Evolutionary conservation across 2,113 vertebrate species (phyloP).

Genomic region (Morone chrysops): DNA sequence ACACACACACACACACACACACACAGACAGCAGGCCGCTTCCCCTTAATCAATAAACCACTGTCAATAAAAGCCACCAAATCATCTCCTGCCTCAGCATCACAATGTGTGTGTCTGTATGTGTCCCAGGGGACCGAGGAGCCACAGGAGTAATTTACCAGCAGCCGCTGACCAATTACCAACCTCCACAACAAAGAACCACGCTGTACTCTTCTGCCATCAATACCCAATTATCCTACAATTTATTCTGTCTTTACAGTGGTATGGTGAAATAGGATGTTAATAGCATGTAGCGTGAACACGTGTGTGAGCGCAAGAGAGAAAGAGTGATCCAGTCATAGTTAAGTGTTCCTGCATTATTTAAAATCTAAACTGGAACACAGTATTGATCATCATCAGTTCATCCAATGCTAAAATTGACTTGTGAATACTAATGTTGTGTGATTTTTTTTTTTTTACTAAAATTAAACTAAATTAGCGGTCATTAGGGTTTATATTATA

Average conservation of each 20-base stretch:
- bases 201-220: conserved; percentile 7
- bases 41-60: conserved; percentile 54
- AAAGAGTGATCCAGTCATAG: conserved; percentile 1
- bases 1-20: neutral
- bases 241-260: conserved; percentile 31
- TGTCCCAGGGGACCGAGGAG: conserved; percentile 31
- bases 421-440: neutral
- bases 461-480: neutral
- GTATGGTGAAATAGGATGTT: conserved; percentile 17
- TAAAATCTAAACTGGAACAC: neutral
- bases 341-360: neutral
- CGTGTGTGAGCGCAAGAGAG: neutral
- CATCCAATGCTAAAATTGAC: neutral
- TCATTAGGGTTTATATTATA: too few species aligned
- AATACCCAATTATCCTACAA: conserved; percentile 50
- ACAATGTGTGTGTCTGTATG: conserved; percentile 9
- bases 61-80: conserved; percentile 53
- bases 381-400: neutral
- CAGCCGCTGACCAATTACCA: conserved; percentile 41
- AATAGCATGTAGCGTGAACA: neutral
- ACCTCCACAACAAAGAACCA: conserved; percentile 44
- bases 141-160: conserved; percentile 49
- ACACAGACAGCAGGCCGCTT: neutral
- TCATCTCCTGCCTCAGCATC: neutral
- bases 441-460: neutral